Evolutionary conservation across 2,888 invertebrate species (phyloP), one percentile per base, ranked within the genome.

Genomic region (Coenonympha arcania): DNA sequence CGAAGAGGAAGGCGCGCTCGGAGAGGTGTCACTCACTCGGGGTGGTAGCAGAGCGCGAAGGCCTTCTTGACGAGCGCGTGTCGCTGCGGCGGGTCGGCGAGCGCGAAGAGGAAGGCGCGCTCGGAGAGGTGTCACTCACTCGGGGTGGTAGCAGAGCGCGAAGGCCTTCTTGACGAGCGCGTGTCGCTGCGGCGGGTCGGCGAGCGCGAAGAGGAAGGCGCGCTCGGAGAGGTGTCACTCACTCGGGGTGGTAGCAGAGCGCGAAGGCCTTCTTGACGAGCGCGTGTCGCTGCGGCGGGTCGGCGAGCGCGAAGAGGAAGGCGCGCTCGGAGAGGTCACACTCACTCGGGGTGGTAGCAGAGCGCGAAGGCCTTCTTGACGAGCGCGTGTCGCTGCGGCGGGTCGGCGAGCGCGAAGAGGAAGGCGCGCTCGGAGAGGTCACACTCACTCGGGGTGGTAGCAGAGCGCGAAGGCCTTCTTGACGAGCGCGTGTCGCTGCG

Each of bases 391-490:
- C 93, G 91, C 39, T 91, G 89, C 0, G 95, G 94, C 31, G 93
- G 90, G 55, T 93, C 93, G 60, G 89, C 88, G 31, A 96, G 87
- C 1, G 94, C 89, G 78, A 95, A 96, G 6, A 96, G 88, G 76
- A 95, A 95, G 0, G 95, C 95, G 65, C 93, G 91, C 60, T 95
- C 95, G 0, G 96, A 1, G 8, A n/a, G n/a, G n/a, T n/a, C n/a
- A 4, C 11, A 54, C 50, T 53, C 24, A 50, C 45, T 56, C 50
- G 33, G 54, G 53, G 11, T 52, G 56, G 78, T 95, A 95, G 72
- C 95, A 95, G 60, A 96, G 92, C 33, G 96, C 95, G 78, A 95
- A 95, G 36, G 95, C 92, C 73, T 94, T 95, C 78, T 95, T 96
- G 44, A 91, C 88, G 57, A 96, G 91, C 61, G 93, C 91, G 76